Evolutionary conservation across 2,113 vertebrate species (phyloP), one percentile per base, ranked within the genome.

Genomic region (Pelobates fuscus): DNA sequence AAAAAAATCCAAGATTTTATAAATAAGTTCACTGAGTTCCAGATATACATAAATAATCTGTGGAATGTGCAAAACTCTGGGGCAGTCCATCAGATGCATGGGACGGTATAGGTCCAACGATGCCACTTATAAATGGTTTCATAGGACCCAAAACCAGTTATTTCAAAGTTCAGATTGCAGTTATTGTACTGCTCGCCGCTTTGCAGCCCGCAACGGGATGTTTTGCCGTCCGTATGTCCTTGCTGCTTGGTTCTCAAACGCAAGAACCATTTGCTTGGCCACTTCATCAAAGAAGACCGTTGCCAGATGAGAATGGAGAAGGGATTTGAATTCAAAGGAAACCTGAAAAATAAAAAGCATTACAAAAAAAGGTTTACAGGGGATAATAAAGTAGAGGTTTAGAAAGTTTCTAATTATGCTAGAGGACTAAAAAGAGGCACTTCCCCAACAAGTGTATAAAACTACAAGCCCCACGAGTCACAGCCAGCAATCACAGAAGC

Each of bases 241-340:
- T 0, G 79, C 82, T 1, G 92, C 91, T 32, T 81, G 82, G 2
- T 58, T 82, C 78, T 92, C 89, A 18, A 94, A 93, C 54, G 91
- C 91, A 2, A 67, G 30, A 68, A 93, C 87, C 91, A 92, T 94
- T 80, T 91, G 81, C 80, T 93, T 93, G 11, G 91, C 87, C 67
- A 91, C 91, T 60, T 94, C 84, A 2, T 93, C 80, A 1, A 93
- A 92, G 79, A 93, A 93, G 5, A 92, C 3, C 1, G 72, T 70
- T 20, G 88, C 90, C 10, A 94, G 73, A 10, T 89, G 91, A 74
- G 90, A 89, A 83, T 94, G 92, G 32, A 93, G 81, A 8, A 87
- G 62, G 5, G 91, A 93, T 62, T 81, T 91, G 82, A 94, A 93
- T 82, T 93, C 92, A 82, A 93, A 94, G 0, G 88, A 88, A 37